Conservation (phyloP, 37 sponge, comb jelly and placozoan genomes). For the Spongilla lacustris region DNA sequence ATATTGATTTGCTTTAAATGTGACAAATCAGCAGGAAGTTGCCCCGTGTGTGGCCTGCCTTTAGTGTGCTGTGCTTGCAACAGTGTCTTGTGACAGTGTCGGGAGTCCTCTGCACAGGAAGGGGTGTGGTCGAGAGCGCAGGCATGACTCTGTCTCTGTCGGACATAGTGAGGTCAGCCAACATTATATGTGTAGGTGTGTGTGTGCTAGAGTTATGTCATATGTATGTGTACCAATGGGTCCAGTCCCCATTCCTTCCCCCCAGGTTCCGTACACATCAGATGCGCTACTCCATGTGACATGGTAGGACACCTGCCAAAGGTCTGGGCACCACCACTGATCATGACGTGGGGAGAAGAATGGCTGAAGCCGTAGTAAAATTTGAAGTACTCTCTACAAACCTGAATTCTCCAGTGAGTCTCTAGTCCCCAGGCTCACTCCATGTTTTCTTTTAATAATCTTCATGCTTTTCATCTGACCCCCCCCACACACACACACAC, state of each 20-base stretch:
- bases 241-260: neutral
- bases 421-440: neutral
- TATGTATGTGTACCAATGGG: neutral
- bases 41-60: neutral
- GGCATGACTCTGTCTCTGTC: neutral
- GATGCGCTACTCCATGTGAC: neutral
- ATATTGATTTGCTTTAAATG: too few species aligned
- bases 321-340: constrained; percentile 3
- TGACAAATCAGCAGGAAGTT: too few species aligned
- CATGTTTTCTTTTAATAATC: too few species aligned
- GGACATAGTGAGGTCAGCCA: neutral
- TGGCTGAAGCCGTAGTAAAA: constrained; percentile 69
- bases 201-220: neutral
- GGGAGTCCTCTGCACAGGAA: neutral
- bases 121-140: neutral
- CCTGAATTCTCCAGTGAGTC: constrained; percentile 29
- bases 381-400: constrained; percentile 68
- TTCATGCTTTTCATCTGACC: neutral
- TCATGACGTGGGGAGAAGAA: constrained; percentile 11
- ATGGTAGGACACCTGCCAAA: neutral
- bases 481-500: too few species aligned
- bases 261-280: neutral
- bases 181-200: neutral
- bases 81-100: neutral
- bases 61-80: neutral